Percentiles rank a stretch among this genome's conserved stretches.
These are phyloP conservation scores for Orchesella flavescens DNA, from an alignment of 2,888 invertebrate species.

Conservation along the genomic window DNA sequence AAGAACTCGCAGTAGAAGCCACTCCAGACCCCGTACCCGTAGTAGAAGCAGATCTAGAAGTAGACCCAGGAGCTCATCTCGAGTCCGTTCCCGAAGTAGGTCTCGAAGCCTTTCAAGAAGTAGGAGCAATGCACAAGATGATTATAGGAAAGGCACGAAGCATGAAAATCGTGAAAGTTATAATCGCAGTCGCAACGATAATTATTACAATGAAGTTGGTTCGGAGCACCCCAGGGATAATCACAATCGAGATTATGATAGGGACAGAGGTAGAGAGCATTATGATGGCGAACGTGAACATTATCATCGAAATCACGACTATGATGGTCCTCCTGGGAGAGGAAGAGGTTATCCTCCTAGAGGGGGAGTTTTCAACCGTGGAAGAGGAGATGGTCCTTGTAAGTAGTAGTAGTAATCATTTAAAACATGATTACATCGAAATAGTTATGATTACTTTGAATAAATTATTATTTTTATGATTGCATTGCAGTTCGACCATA, in stretches of 20 bases:
- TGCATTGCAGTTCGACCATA: constrained; percentile 32
- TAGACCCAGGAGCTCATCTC: not conserved
- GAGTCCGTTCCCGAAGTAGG: not conserved
- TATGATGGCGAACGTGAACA: constrained; percentile 10
- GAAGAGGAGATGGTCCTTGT: constrained; percentile 21
- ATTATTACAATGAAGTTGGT: not conserved
- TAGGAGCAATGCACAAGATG: not conserved
- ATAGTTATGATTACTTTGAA: too few relatives aligned
- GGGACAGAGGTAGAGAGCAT: constrained; percentile 6
- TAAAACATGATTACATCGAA: not conserved
- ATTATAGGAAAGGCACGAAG: constrained; percentile 3
- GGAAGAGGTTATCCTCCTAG: not conserved
- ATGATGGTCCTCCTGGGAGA: not conserved
- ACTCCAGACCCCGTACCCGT: constrained; percentile 6
- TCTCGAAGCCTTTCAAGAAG: not conserved
- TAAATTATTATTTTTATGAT: too few relatives aligned
- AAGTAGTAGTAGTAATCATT: constrained; percentile 7
- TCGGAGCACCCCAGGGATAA: not conserved
- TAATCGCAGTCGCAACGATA: not conserved
- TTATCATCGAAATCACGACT: not conserved
- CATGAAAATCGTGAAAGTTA: not conserved
- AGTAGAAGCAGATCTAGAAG: constrained; percentile 36
- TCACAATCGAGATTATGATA: constrained; percentile 8
- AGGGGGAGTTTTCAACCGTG: constrained; percentile 23
- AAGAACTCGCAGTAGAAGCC: constrained; percentile 5